Conservation (phyloP, 2,797 vertebrate species). For the Nothura maculosa region DNA sequence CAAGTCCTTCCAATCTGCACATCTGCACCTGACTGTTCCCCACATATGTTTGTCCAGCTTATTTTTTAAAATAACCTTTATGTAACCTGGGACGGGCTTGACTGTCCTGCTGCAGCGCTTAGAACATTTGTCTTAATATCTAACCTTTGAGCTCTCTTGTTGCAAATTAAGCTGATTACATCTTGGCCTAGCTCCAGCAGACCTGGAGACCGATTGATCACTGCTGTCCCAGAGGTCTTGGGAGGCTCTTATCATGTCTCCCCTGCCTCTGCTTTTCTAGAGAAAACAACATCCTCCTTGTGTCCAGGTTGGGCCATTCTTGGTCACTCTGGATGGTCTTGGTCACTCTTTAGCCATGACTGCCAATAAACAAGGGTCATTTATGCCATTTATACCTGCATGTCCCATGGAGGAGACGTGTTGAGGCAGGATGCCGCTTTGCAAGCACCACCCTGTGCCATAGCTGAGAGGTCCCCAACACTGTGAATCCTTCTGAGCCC, state of each 20-base stretch:
- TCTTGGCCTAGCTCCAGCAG: background rate
- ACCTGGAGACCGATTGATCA: background rate
- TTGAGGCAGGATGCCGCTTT: rapidly evolving
- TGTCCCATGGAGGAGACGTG: background rate
- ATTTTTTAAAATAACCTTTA: background rate
- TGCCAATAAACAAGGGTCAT: background rate
- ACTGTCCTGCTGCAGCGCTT: background rate
- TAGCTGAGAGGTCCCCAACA: rapidly evolving
- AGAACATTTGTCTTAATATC: background rate
- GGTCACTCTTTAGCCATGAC: no score
- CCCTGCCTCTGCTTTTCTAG: background rate
- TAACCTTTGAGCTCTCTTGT: background rate
- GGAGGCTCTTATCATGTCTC: conserved; percentile 27
- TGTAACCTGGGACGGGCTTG: background rate
- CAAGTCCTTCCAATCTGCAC: background rate
- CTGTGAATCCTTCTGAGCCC: background rate
- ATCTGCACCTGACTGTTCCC: background rate
- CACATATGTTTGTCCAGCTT: background rate
- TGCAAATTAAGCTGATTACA: conserved; percentile 36
- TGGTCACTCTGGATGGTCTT: no score
- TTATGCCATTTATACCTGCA: rapidly evolving
- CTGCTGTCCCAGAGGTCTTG: background rate
- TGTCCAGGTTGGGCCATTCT: background rate
- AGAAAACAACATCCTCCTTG: conserved; percentile 36
- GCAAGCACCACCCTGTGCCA: rapidly evolving